phyloP scores from a whole-genome alignment of 2,113 vertebrate genomes.

The Nanorana parkeri region DNA sequence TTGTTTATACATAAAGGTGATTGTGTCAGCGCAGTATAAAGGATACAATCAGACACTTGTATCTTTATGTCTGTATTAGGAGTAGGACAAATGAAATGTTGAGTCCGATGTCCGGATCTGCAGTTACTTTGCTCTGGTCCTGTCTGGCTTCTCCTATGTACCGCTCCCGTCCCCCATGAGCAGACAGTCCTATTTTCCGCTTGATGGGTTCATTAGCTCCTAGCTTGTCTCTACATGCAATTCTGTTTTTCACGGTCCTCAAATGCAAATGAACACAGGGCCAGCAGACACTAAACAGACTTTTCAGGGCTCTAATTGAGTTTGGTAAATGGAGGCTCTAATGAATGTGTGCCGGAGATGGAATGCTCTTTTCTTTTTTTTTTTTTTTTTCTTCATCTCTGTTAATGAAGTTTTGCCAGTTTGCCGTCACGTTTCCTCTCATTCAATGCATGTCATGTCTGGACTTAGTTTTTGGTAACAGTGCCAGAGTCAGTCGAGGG shows the following conservation, averaged over 20 bases:
- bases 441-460: too few relatives aligned
- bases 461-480: too few relatives aligned
- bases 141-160: background rate
- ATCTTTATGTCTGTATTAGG: too few relatives aligned
- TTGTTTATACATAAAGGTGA: too few relatives aligned
- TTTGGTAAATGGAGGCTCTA: conserved; percentile 25
- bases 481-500: too few relatives aligned
- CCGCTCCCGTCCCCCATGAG: too few relatives aligned
- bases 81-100: too few relatives aligned
- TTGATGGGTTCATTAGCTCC: conserved; percentile 8
- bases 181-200: background rate
- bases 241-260: background rate
- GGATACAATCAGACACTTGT: too few relatives aligned
- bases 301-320: conserved; percentile 11
- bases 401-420: background rate
- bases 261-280: conserved; percentile 8
- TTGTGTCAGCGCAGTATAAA: too few relatives aligned
- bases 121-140: too few relatives aligned
- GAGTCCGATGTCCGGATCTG: background rate
- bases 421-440: too few relatives aligned
- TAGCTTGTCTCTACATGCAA: conserved; percentile 4
- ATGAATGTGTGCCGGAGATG: background rate
- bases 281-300: background rate
- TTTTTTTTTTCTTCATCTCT: too few relatives aligned
- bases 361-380: background rate